Conservation (phyloP, 2,888 invertebrate species). For the Melanostoma mellinum region DNA sequence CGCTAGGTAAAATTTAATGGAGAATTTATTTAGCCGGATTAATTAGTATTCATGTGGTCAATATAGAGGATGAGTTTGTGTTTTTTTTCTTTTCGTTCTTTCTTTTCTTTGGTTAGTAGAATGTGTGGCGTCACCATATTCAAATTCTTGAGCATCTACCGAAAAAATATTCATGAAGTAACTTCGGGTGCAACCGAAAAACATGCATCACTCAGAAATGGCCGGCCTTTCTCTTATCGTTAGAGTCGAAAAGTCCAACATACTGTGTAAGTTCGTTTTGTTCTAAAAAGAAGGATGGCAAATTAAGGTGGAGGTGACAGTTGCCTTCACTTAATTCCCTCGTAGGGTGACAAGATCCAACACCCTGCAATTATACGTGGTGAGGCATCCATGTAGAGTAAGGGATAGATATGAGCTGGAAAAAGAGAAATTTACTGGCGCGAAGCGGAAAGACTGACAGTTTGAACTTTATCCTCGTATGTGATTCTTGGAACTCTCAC, state of each 20-base stretch:
- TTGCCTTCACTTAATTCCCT: slow-evolving; percentile 33
- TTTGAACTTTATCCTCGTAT: slow-evolving; percentile 65
- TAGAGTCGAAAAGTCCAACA: slow-evolving; percentile 9
- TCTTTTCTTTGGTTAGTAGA: background rate
- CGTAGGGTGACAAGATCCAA: background rate
- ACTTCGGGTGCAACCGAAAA: slow-evolving; percentile 45
- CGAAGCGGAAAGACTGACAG: slow-evolving; percentile 63
- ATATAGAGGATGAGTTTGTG: slow-evolving; percentile 50
- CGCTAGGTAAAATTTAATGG: slow-evolving; percentile 64
- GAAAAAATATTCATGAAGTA: slow-evolving; percentile 60
- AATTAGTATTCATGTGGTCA: slow-evolving; percentile 75
- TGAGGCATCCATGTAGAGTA: slow-evolving; percentile 38
- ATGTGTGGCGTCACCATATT: slow-evolving; percentile 21
- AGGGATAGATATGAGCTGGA: slow-evolving; percentile 60
- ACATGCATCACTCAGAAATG: slow-evolving; percentile 41
- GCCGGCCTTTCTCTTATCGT: background rate
- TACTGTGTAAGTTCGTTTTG: slow-evolving; percentile 44
- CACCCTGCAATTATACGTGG: background rate
- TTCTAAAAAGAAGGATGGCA: slow-evolving; percentile 39
- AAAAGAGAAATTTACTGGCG: slow-evolving; percentile 49
- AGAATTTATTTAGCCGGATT: slow-evolving; percentile 74
- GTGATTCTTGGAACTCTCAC: slow-evolving; percentile 35
- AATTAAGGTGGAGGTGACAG: slow-evolving; percentile 66
- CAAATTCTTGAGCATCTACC: slow-evolving; percentile 38
- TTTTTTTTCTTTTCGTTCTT: slow-evolving; percentile 19